Evolutionary conservation across 2,888 invertebrate species (phyloP).

Genomic region (Adelognathus sp.): DNA sequence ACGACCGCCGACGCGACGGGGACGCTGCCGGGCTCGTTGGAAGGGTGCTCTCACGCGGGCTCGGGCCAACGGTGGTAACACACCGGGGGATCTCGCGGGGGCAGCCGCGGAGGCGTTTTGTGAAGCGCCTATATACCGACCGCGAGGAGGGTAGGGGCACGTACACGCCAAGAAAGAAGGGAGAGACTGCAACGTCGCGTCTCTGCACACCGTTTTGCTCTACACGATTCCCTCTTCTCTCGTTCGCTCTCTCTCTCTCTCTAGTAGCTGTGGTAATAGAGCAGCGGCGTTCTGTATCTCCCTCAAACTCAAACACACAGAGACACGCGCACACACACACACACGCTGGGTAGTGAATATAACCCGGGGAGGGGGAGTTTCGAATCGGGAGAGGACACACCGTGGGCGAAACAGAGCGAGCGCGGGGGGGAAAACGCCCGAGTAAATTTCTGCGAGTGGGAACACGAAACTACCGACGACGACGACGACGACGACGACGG

Average conservation of each 20-base stretch:
- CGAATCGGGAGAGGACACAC: slow-evolving; percentile 72
- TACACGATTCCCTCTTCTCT: slow-evolving; percentile 29
- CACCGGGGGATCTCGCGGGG: slow-evolving; percentile 58
- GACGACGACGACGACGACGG: slow-evolving; percentile 51
- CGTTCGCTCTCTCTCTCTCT: slow-evolving; percentile 39
- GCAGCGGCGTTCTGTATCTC: slow-evolving; percentile 20
- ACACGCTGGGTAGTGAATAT: slow-evolving; percentile 45
- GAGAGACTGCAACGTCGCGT: slow-evolving; percentile 64
- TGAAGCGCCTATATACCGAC: slow-evolving; percentile 40
- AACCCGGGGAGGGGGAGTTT: slow-evolving; percentile 70
- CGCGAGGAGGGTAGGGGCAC: slow-evolving; percentile 74
- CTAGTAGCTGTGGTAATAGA: slow-evolving; percentile 27
- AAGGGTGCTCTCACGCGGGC: slow-evolving; percentile 41
- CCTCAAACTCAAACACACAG: not conserved
- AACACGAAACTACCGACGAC: slow-evolving; percentile 64
- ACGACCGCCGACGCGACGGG: slow-evolving; percentile 24
- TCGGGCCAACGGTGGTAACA: slow-evolving; percentile 50
- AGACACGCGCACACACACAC: slow-evolving; percentile 8
- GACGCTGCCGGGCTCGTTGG: slow-evolving; percentile 43
- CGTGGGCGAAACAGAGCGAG: slow-evolving; percentile 65
- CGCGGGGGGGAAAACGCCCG: slow-evolving; percentile 68
- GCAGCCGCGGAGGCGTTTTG: slow-evolving; percentile 39
- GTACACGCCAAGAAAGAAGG: slow-evolving; percentile 75
- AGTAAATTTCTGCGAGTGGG: slow-evolving; percentile 67
- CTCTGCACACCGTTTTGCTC: slow-evolving; percentile 13